These are phyloP conservation scores for Darevskia mixta DNA, from an alignment of 2,797 vertebrate species.

Conservation along the genomic window DNA sequence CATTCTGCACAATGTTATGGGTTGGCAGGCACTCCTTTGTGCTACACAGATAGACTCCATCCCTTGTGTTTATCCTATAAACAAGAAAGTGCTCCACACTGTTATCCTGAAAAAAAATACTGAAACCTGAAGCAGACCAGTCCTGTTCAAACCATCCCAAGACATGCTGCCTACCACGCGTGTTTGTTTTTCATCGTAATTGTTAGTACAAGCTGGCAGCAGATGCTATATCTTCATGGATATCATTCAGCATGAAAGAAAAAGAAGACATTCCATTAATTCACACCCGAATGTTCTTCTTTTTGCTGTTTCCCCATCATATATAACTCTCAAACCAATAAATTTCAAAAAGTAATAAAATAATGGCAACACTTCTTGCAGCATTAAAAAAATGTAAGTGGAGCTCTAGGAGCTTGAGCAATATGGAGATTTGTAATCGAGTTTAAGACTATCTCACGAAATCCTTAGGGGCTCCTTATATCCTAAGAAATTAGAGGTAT, in stretches of 20 bases:
- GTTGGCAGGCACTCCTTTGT: slow-evolving; percentile 73
- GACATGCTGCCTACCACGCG: slow-evolving; percentile 75
- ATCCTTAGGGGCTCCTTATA: not conserved
- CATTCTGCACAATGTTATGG: slow-evolving; percentile 75
- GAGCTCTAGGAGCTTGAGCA: not conserved
- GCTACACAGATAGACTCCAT: slow-evolving; percentile 71
- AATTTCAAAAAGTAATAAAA: slow-evolving; percentile 2
- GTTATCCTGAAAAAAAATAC: slow-evolving; percentile 78
- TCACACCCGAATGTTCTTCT: slow-evolving; percentile 49
- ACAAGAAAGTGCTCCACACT: slow-evolving; percentile 79
- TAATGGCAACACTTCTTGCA: not conserved
- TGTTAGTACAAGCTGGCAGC: slow-evolving; percentile 79
- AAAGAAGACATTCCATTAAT: slow-evolving; percentile 38
- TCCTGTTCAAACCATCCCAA: slow-evolving; percentile 81
- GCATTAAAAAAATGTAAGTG: not conserved
- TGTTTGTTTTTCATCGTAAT: slow-evolving; percentile 77
- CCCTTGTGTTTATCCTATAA: slow-evolving; percentile 82
- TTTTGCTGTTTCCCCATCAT: slow-evolving; percentile 29
- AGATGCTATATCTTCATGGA: slow-evolving; percentile 62
- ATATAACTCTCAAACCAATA: slow-evolving; percentile 3
- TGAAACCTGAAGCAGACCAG: slow-evolving; percentile 76
- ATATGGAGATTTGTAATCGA: not conserved
- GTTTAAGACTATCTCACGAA: not conserved
- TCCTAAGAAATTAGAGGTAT: not conserved
- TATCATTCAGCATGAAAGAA: slow-evolving; percentile 70